phyloP scores from a whole-genome alignment of 2,113 vertebrate species.

The Holacanthus passer region DNA sequence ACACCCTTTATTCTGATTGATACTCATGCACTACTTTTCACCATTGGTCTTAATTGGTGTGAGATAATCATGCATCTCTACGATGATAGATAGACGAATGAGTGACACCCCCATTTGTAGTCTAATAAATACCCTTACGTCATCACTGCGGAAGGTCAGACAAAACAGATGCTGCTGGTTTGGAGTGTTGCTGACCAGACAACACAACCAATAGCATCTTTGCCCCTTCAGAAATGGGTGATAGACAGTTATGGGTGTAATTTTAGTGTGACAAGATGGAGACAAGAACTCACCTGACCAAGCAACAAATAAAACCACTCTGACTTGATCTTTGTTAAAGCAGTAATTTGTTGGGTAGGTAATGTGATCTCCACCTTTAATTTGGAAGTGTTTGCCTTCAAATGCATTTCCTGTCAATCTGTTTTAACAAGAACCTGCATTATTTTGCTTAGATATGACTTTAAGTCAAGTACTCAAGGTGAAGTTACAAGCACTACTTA shows the following conservation, averaged over 20 bases:
- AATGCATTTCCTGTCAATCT: constrained; percentile 68
- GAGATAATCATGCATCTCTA: constrained; percentile 72
- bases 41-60: constrained; percentile 38
- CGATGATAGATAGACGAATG: constrained; percentile 55
- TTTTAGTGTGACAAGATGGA: constrained; percentile 62
- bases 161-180: constrained; percentile 77
- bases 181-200: constrained; percentile 24
- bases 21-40: constrained; percentile 67
- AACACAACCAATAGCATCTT: constrained; percentile 70
- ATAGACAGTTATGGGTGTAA: constrained; percentile 72
- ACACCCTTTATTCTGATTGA: constrained; percentile 34
- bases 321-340: constrained; percentile 23
- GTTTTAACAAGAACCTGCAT: constrained; percentile 42
- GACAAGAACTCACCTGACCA: constrained; percentile 65
- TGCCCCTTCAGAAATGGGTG: constrained; percentile 80
- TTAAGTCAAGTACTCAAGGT: neutral
- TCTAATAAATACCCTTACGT: constrained; percentile 60
- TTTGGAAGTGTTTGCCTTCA: constrained; percentile 49
- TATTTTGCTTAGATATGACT: constrained; percentile 1
- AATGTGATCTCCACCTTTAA: constrained; percentile 52
- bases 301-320: constrained; percentile 56
- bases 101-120: constrained; percentile 67
- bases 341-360: constrained; percentile 44
- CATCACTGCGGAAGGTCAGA: constrained; percentile 82
- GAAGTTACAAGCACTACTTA: neutral